Conservation (phyloP, 2,888 invertebrate genomes). For the Lampropteryx suffumata region DNA sequence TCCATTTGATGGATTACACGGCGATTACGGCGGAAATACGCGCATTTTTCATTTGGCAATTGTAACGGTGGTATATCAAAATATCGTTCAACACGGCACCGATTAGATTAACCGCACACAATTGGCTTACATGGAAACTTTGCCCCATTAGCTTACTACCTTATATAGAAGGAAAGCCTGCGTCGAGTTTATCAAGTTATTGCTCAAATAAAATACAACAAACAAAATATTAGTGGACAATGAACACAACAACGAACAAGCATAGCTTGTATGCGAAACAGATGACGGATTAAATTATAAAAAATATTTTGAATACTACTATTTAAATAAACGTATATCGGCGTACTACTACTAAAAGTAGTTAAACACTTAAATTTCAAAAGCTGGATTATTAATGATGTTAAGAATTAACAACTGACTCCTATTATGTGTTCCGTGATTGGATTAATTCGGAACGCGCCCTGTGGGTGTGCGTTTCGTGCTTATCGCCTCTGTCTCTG, state of each 20-base stretch:
- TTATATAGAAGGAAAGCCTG: background rate
- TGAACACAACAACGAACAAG: no score
- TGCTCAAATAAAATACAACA: no score
- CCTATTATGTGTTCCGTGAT: constrained; percentile 43
- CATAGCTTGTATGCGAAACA: no score
- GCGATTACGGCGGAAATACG: constrained; percentile 78
- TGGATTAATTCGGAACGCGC: constrained; percentile 68
- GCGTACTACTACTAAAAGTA: no score
- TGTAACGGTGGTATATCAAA: constrained; percentile 71
- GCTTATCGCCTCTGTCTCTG: constrained; percentile 60
- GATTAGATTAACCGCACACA: constrained; percentile 77
- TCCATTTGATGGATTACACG: constrained; percentile 76
- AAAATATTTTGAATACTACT: no score
- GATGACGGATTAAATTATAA: no score
- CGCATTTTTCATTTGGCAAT: constrained; percentile 80
- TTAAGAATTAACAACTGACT: background rate
- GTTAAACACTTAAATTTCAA: no score
- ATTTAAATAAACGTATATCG: no score
- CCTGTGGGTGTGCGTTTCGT: constrained; percentile 59
- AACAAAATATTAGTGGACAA: no score
- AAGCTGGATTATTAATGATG: no score
- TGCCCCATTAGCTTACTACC: constrained; percentile 56
- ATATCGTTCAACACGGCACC: constrained; percentile 72
- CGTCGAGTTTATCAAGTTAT: constrained; percentile 27
- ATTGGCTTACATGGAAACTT: constrained; percentile 78